These are phyloP conservation scores for Augiades crinisus DNA, from an alignment of 2,888 invertebrate species.

Conservation along the genomic window DNA sequence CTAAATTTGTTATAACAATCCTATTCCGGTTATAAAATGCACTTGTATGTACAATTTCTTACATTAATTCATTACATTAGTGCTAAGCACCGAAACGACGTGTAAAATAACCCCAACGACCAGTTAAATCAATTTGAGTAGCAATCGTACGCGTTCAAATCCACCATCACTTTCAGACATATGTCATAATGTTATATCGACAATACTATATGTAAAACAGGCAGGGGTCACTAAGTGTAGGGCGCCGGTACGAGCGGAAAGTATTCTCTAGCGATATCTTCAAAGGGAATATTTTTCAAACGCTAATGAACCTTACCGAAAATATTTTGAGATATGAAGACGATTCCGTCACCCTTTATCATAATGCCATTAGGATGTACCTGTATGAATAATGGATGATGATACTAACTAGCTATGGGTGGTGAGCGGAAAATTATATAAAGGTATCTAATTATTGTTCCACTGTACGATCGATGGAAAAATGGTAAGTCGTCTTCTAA, in stretches of 20 bases:
- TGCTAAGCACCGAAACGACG: neutral
- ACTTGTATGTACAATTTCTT: too few relatives aligned
- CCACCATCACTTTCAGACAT: neutral
- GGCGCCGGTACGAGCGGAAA: neutral
- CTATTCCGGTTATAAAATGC: neutral
- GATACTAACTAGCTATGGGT: too few relatives aligned
- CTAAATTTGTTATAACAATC: too few relatives aligned
- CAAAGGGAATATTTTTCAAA: constrained; percentile 13
- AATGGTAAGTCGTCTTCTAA: too few relatives aligned
- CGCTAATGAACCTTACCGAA: neutral
- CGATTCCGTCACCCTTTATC: too few relatives aligned
- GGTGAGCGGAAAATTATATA: too few relatives aligned
- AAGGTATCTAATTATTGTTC: too few relatives aligned
- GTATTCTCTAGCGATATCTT: constrained; percentile 3
- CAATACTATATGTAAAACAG: neutral
- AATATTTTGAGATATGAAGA: too few relatives aligned
- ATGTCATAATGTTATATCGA: constrained; percentile 3
- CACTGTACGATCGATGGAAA: too few relatives aligned
- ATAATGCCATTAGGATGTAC: too few relatives aligned
- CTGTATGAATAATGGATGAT: too few relatives aligned
- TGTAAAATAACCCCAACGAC: neutral
- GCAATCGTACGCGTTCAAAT: constrained; percentile 3
- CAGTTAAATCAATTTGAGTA: constrained; percentile 8
- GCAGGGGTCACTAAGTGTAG: neutral
- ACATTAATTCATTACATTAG: neutral